Conservation (phyloP, 1,140 invertebrate species). For the Metaphire vulgaris region DNA sequence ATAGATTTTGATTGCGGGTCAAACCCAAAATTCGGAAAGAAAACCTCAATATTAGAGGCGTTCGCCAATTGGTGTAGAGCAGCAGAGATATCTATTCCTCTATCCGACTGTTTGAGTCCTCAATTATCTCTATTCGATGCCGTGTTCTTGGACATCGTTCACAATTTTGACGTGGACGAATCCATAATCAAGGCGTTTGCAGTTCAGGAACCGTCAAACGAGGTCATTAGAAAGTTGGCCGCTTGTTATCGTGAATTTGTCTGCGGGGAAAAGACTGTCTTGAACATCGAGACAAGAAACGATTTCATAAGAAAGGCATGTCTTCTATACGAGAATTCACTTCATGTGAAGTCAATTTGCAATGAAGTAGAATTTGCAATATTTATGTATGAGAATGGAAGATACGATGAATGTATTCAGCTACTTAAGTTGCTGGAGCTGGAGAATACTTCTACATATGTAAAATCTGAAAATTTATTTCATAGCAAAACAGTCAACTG, state of each 20-base stretch:
- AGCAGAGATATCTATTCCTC: neutral
- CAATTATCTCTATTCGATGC: neutral
- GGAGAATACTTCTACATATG: neutral
- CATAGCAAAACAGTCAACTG: neutral
- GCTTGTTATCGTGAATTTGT: neutral
- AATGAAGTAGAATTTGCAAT: neutral
- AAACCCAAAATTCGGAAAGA: neutral
- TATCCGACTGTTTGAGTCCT: neutral
- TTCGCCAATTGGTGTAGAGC: neutral
- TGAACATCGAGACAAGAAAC: neutral
- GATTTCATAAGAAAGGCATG: neutral
- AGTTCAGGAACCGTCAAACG: neutral
- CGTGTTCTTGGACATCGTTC: neutral
- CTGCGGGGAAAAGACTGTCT: neutral
- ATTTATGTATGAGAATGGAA: neutral
- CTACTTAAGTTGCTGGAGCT: neutral
- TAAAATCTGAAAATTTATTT: neutral
- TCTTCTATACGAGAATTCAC: neutral
- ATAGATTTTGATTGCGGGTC: neutral
- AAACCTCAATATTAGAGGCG: neutral
- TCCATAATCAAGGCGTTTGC: neutral
- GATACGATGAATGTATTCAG: neutral
- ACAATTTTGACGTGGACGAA: neutral
- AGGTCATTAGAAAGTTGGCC: neutral
- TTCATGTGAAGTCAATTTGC: neutral